Evolutionary conservation across 1,140 invertebrate genomes (phyloP).

Genomic region (Pararge aegeria): DNA sequence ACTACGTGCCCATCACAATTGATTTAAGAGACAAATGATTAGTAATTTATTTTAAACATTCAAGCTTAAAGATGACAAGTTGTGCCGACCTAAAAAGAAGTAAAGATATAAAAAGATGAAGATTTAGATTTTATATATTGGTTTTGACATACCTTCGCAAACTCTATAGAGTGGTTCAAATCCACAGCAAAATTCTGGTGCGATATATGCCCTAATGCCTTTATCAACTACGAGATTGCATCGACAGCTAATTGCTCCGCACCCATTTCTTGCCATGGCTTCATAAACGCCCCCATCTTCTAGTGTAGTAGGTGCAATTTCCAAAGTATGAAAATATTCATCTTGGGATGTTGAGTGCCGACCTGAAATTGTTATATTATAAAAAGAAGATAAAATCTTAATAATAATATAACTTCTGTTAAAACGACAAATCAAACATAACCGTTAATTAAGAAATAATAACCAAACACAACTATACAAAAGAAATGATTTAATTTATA

Average conservation of each 20-base stretch:
- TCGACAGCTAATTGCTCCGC: conserved; percentile 90
- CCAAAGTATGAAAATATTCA: conserved; percentile 91
- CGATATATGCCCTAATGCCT: conserved; percentile 89
- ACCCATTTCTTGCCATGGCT: conserved; percentile 88
- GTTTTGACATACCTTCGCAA: conserved; percentile 62
- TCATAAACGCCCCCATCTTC: conserved; percentile 92
- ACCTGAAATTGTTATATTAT: conserved; percentile 50
- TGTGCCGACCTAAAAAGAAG: too few species aligned
- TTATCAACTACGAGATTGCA: conserved; percentile 92
- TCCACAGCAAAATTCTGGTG: conserved; percentile 86
- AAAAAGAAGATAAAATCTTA: too few species aligned
- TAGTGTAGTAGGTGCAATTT: conserved; percentile 87
- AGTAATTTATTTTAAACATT: too few species aligned
- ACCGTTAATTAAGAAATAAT: too few species aligned
- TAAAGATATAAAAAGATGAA: too few species aligned
- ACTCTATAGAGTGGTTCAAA: conserved; percentile 83
- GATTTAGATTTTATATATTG: background rate
- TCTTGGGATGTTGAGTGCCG: conserved; percentile 82
- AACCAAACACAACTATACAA: too few species aligned
- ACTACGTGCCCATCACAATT: too few species aligned
- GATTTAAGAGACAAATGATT: too few species aligned
- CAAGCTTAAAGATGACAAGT: too few species aligned
- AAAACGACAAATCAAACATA: too few species aligned
- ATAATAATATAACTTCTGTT: too few species aligned
- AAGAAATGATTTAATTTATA: background rate